These are phyloP conservation scores for Murina feae DNA, from an alignment of 2,113 vertebrate species.

Conservation along the genomic window DNA sequence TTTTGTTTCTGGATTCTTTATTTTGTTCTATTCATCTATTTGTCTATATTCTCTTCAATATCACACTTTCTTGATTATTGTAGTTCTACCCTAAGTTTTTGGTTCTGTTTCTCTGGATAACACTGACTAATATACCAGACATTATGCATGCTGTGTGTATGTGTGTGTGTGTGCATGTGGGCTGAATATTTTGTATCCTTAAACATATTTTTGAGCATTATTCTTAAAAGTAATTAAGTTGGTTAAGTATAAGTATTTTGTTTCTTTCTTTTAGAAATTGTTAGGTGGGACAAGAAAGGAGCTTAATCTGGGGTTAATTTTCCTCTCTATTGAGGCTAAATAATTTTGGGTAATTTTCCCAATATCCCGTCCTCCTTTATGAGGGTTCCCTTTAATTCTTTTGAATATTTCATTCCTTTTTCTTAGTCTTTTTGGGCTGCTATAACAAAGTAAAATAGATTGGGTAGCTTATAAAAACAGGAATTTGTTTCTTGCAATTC, in stretches of 20 bases:
- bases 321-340: background rate
- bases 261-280: background rate
- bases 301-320: background rate
- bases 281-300: background rate
- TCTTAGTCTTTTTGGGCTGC: background rate
- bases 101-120: background rate
- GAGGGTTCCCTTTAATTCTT: background rate
- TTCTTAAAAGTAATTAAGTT: background rate
- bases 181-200: background rate
- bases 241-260: background rate
- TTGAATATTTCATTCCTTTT: background rate
- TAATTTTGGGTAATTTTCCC: background rate
- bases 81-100: background rate
- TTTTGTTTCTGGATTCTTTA: background rate
- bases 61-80: background rate
- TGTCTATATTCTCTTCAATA: background rate
- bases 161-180: fast-evolving
- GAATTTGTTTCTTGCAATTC: background rate
- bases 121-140: background rate
- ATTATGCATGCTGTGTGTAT: background rate
- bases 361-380: background rate
- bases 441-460: background rate
- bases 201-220: background rate
- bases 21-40: background rate
- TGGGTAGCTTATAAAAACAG: background rate